Evolutionary conservation across 2,888 invertebrate species (phyloP), one percentile per base, ranked within the genome.

Genomic region (Ennomos quercinarius): DNA sequence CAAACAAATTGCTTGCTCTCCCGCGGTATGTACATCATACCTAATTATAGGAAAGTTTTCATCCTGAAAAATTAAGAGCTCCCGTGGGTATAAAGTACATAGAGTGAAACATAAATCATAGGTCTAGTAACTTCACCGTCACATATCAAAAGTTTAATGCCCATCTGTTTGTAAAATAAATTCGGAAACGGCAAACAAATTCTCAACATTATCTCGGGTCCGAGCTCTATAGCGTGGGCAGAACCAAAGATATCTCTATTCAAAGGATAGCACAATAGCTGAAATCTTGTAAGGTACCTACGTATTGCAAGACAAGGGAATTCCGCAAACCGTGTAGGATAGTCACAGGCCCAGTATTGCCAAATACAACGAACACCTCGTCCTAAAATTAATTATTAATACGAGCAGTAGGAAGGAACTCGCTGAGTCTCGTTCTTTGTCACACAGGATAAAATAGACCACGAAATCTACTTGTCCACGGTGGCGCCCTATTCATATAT

Each of bases 371-470:
- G 58, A 58, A 64, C 57, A 62, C 52, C 61, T 50, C 63, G 66
- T 57, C 54, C 55, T 63, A 48, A 56, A 64, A 66, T 68, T 64
- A 64, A 68, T 68, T 68, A 68, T 68, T 63, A 63, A 52, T 54
- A 50, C 52, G 47, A 55, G 55, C 40, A 39, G 49, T 40, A 40
- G 39, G 8, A 10, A n/a, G 46, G 41, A 47, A 53, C 61, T 59
- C 64, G 57, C 51, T 61, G 66, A 56, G 57, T 52, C 59, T 51
- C 57, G 58, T 52, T 47, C 63, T 57, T 61, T 62, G 58, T 62
- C 38, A 58, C 57, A 63, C 53, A 17, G 17, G 17, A 56, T 56
- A 63, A 58, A 57, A 54, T 57, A 57, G 45, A 57, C 60, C 57
- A 55, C 54, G 55, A 57, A 54, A 57, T 60, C 43, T 54, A 57